Percentiles rank a stretch among this genome's conserved stretches.
These are phyloP conservation scores for Drosophila fungiperda DNA, from an alignment of 2,888 invertebrate genomes.

Conservation along the genomic window DNA sequence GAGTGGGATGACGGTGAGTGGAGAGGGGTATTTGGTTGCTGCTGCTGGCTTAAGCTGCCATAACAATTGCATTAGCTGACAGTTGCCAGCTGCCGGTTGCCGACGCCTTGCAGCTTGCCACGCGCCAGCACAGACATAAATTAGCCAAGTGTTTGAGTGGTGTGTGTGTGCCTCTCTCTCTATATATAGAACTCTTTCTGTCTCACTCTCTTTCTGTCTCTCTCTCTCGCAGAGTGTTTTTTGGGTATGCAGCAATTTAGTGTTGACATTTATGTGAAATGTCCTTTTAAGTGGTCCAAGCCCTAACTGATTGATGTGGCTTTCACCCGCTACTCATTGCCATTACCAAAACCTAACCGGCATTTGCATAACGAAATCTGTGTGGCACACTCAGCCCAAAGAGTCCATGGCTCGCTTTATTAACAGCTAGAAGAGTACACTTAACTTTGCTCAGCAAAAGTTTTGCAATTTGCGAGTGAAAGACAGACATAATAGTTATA, in stretches of 20 bases:
- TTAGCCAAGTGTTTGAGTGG: slow-evolving; percentile 45
- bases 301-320: slow-evolving; percentile 65
- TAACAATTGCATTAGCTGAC: slow-evolving; percentile 66
- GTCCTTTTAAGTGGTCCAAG: slow-evolving; percentile 58
- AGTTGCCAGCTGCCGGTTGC: slow-evolving; percentile 54
- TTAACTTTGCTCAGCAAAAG: neutral
- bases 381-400: slow-evolving; percentile 20
- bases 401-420: slow-evolving; percentile 14
- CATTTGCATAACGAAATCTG: slow-evolving; percentile 47
- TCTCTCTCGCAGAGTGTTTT: slow-evolving; percentile 20
- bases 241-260: slow-evolving; percentile 55
- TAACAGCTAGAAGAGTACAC: slow-evolving; percentile 9
- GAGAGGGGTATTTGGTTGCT: neutral
- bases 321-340: slow-evolving; percentile 21
- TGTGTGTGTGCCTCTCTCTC: slow-evolving; percentile 8
- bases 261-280: slow-evolving; percentile 75
- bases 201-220: neutral
- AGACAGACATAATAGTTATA: neutral
- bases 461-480: neutral
- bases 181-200: slow-evolving; percentile 18
- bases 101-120: slow-evolving; percentile 21
- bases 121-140: slow-evolving; percentile 53
- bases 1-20: neutral
- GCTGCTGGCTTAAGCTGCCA: slow-evolving; percentile 59
- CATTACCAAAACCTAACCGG: slow-evolving; percentile 7